These are phyloP conservation scores for Chloromyia formosa DNA, from an alignment of 2,888 invertebrate genomes.

Conservation along the genomic window DNA sequence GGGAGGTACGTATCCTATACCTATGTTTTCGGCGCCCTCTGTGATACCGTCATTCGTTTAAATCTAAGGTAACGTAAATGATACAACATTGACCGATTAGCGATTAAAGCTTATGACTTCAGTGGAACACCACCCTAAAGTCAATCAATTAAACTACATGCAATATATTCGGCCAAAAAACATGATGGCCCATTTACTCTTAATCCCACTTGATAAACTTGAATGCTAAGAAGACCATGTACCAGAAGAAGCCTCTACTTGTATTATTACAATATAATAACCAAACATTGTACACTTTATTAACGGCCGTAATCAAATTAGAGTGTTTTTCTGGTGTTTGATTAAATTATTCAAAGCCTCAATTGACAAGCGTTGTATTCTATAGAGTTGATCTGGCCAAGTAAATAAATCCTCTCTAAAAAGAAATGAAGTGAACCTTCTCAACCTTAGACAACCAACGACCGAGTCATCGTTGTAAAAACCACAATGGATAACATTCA, in stretches of 20 bases:
- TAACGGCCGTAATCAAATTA: conserved; percentile 41
- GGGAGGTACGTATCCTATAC: no score
- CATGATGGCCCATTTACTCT: conserved; percentile 6
- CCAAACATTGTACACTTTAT: conserved; percentile 27
- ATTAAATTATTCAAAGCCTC: conserved; percentile 35
- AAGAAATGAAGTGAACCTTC: conserved; percentile 21
- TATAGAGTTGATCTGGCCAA: conserved; percentile 23
- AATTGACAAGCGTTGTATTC: conserved; percentile 35
- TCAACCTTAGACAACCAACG: conserved; percentile 29
- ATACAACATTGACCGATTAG: no score
- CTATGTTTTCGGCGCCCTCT: no score
- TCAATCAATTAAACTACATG: not conserved
- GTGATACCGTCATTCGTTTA: no score
- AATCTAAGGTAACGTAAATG: no score
- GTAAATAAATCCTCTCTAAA: conserved; percentile 28
- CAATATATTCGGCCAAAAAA: conserved; percentile 2
- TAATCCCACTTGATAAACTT: not conserved
- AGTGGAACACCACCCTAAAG: not conserved
- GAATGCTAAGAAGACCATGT: not conserved
- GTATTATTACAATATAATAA: conserved; percentile 6
- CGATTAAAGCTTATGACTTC: no score
- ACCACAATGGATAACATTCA: conserved; percentile 37
- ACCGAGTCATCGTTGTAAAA: not conserved
- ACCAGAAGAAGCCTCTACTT: not conserved
- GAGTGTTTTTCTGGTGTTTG: conserved; percentile 25